These are phyloP conservation scores for Elegia similella DNA, from an alignment of 2,888 invertebrate species.

Conservation along the genomic window DNA sequence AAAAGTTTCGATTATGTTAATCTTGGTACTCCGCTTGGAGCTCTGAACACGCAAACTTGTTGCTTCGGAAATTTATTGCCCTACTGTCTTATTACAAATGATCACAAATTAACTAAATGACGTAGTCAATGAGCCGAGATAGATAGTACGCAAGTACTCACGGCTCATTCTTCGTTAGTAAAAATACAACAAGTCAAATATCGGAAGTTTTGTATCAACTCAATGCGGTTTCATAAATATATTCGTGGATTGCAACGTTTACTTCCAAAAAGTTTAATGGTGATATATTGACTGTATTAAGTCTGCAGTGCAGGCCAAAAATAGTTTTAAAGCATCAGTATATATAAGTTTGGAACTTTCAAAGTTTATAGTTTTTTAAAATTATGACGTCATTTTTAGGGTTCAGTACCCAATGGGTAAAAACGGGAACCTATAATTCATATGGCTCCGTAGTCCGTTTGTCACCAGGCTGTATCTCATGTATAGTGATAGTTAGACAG, in stretches of 20 bases:
- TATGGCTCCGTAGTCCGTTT: too few species aligned
- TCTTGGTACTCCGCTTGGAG: slow-evolving; percentile 37
- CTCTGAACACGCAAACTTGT: slow-evolving; percentile 70
- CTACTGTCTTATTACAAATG: slow-evolving; percentile 25
- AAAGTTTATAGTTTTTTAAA: too few species aligned
- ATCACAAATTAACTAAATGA: slow-evolving; percentile 8
- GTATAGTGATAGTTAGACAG: too few species aligned
- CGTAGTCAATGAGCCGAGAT: slow-evolving; percentile 3
- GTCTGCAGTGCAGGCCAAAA: slow-evolving; percentile 3
- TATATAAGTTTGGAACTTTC: neutral
- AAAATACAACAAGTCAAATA: neutral
- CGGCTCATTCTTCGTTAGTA: neutral
- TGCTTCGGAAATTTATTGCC: slow-evolving; percentile 47
- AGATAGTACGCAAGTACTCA: neutral
- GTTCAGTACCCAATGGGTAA: too few species aligned
- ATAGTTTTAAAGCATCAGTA: neutral
- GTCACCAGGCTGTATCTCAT: too few species aligned
- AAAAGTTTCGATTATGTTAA: slow-evolving; percentile 60
- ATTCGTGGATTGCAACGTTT: neutral
- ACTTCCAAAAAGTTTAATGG: neutral
- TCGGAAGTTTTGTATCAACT: slow-evolving; percentile 4
- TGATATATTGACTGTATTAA: neutral
- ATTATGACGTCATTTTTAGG: too few species aligned
- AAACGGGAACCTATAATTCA: too few species aligned
- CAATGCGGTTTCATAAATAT: neutral